A percentile compares a stretch with the other conserved stretches of the same genome.
These are phyloP conservation scores for Tetrao urogallus DNA, from an alignment of 2,113 vertebrate species.

Conservation along the genomic window DNA sequence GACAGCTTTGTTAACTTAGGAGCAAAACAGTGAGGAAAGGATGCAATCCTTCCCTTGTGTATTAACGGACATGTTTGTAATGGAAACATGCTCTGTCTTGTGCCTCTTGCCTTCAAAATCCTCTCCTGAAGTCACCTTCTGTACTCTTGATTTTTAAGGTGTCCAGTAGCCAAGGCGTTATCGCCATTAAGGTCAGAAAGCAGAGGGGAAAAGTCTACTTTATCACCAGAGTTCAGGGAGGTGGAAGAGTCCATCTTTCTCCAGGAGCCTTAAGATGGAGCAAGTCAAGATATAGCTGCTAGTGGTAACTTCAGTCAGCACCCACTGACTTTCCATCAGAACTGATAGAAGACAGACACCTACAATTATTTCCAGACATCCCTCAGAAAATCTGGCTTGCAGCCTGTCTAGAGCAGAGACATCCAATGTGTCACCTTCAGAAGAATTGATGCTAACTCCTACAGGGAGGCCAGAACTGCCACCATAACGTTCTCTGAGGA, in stretches of 20 bases:
- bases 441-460: background rate
- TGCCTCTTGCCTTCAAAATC: background rate
- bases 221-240: background rate
- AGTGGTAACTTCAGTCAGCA: background rate
- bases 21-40: background rate
- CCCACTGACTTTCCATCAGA: background rate
- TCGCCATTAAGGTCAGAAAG: background rate
- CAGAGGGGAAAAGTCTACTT: background rate
- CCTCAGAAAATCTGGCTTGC: background rate
- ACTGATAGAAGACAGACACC: constrained; percentile 37
- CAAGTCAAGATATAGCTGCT: background rate
- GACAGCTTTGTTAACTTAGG: constrained; percentile 18
- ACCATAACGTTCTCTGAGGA: background rate
- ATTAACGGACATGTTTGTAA: background rate
- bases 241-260: background rate
- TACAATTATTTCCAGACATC: background rate
- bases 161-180: background rate
- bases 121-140: background rate
- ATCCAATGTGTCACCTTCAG: background rate
- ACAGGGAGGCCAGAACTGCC: background rate
- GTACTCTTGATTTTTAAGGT: background rate
- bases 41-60: background rate
- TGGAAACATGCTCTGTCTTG: background rate
- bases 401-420: background rate
- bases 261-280: background rate